phyloP scores from a whole-genome alignment of 1,140 invertebrate species.

The Drosophila lini region DNA sequence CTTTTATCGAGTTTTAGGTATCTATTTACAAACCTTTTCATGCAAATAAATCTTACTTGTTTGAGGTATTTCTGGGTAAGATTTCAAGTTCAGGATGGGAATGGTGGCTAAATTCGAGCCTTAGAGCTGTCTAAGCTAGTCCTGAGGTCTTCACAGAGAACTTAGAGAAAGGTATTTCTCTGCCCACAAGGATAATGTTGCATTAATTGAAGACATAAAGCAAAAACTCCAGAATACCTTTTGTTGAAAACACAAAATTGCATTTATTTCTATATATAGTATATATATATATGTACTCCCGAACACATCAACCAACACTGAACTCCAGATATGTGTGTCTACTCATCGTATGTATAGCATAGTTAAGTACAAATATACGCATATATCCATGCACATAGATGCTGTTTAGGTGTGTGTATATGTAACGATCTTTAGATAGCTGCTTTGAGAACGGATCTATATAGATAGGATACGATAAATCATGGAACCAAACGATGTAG shows the following conservation, averaged over 20 bases:
- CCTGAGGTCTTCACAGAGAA: too few species aligned
- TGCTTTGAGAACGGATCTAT: conserved; percentile 43
- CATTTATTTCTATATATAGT: conserved; percentile 42
- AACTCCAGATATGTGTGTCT: conserved; percentile 57
- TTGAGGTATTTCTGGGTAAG: neutral
- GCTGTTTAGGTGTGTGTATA: conserved; percentile 27
- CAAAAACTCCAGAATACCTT: neutral
- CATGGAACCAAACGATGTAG: conserved; percentile 56
- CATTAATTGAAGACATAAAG: neutral
- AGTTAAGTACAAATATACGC: conserved; percentile 35
- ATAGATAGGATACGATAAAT: conserved; percentile 49
- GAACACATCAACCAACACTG: conserved; percentile 45
- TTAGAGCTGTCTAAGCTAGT: neutral
- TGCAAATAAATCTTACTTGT: conserved; percentile 17
- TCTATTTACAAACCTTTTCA: neutral
- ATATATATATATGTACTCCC: conserved; percentile 46
- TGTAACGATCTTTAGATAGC: conserved; percentile 45
- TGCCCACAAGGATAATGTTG: too few species aligned
- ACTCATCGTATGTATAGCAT: conserved; percentile 54
- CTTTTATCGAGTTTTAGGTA: neutral
- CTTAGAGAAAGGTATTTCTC: too few species aligned
- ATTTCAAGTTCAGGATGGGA: neutral
- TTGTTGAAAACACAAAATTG: conserved; percentile 41
- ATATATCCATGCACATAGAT: conserved; percentile 19
- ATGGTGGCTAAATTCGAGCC: neutral